These are phyloP conservation scores for Sogatella furcifera DNA, from an alignment of 1,140 invertebrate genomes.

Conservation along the genomic window DNA sequence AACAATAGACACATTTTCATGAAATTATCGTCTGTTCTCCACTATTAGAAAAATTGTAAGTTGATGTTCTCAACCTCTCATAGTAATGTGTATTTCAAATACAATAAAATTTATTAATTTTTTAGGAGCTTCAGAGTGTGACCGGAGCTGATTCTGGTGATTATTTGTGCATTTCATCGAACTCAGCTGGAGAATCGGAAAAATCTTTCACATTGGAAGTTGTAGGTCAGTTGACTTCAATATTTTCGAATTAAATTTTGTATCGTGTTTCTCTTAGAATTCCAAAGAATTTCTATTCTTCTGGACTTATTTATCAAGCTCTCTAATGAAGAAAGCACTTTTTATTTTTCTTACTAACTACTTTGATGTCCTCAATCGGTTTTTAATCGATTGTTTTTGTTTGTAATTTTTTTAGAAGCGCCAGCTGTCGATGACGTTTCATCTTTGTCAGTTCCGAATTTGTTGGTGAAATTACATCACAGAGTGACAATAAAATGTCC, in stretches of 20 bases:
- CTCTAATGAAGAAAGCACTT: no score
- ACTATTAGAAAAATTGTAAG: no score
- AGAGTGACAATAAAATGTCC: constrained; percentile 19
- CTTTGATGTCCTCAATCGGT: no score
- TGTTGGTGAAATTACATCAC: constrained; percentile 12
- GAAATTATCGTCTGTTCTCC: no score
- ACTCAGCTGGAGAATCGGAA: constrained; percentile 16
- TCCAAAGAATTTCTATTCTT: no score
- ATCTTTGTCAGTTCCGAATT: neutral
- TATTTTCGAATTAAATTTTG: no score
- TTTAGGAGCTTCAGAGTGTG: constrained; percentile 5
- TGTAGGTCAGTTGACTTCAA: constrained; percentile 11
- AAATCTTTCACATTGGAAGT: constrained; percentile 18
- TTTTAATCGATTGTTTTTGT: neutral
- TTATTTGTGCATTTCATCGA: constrained; percentile 24
- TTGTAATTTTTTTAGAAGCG: constrained; percentile 15
- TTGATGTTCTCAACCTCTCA: no score
- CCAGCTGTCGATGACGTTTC: constrained; percentile 14
- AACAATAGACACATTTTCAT: no score
- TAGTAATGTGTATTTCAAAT: no score
- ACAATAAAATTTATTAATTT: neutral
- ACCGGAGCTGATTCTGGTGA: constrained; percentile 19
- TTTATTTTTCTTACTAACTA: no score
- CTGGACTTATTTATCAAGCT: no score
- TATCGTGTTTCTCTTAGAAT: no score